Evolutionary conservation across 2,888 invertebrate genomes (phyloP).

Genomic region (Reticulitermes lucifugus): DNA sequence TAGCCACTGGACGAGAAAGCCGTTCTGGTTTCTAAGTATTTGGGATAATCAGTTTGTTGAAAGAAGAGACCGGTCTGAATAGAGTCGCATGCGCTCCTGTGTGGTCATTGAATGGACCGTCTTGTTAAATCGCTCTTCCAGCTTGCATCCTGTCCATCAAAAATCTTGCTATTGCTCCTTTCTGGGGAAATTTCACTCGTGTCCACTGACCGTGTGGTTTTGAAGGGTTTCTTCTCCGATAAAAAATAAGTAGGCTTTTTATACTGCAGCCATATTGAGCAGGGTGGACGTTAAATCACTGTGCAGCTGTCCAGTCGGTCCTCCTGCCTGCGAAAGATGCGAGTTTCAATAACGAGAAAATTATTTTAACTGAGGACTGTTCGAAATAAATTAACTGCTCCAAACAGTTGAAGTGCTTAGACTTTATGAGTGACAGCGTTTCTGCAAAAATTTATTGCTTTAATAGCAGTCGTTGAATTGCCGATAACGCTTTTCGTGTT

Average conservation of each 20-base stretch:
- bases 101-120: slow-evolving; percentile 22
- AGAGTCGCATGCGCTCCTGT: not conserved
- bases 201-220: slow-evolving; percentile 3
- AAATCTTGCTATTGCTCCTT: not conserved
- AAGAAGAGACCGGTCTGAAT: not conserved
- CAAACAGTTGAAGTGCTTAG: no score
- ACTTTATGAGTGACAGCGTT: no score
- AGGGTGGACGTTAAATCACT: not conserved
- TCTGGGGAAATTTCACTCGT: not conserved
- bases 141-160: slow-evolving; percentile 7
- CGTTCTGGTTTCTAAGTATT: not conserved
- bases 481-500: no score
- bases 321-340: no score
- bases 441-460: no score
- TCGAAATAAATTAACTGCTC: no score
- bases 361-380: no score
- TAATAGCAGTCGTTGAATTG: no score
- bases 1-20: not conserved
- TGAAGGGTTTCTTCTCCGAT: not conserved
- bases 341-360: no score
- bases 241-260: not conserved
- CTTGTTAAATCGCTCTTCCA: not conserved
- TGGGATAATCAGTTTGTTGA: not conserved
- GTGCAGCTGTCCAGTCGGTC: no score
- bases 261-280: not conserved